phyloP scores from a whole-genome alignment of 2,113 vertebrate genomes.

The Capra hircus region DNA sequence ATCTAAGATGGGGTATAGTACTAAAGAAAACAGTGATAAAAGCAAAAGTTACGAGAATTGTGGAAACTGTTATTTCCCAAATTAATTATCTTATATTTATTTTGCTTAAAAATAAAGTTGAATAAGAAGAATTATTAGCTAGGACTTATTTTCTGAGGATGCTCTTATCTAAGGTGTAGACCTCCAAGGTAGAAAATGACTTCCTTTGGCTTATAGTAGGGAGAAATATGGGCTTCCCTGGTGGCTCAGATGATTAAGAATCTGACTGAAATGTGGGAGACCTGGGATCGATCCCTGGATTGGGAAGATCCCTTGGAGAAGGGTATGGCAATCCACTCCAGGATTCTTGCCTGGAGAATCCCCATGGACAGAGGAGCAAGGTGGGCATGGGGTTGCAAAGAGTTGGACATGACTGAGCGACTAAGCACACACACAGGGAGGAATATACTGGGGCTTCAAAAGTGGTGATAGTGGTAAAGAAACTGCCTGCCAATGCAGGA shows the following conservation, averaged over 20 bases:
- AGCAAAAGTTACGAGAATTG: neutral
- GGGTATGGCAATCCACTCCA: too few species aligned
- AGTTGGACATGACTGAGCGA: neutral
- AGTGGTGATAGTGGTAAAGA: neutral
- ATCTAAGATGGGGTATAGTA: neutral
- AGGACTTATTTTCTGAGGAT: neutral
- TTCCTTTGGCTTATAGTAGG: neutral
- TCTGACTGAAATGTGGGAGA: neutral
- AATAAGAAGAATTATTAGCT: neutral
- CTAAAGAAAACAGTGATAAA: neutral
- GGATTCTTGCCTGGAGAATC: neutral
- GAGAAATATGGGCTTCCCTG: neutral
- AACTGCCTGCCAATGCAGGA: neutral
- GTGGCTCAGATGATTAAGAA: neutral
- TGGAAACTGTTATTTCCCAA: neutral
- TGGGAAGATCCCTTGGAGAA: neutral
- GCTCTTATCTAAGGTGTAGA: neutral
- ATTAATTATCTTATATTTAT: neutral
- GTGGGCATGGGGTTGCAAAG: neutral
- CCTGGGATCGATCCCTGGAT: neutral
- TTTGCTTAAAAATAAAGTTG: neutral
- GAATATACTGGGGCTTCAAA: neutral
- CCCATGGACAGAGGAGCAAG: neutral
- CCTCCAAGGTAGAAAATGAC: neutral
- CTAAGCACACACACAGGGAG: neutral